Percentiles rank a stretch among this genome's conserved stretches.
phyloP scores from a whole-genome alignment of 2,113 vertebrate species.

The Cepphus grylle region DNA sequence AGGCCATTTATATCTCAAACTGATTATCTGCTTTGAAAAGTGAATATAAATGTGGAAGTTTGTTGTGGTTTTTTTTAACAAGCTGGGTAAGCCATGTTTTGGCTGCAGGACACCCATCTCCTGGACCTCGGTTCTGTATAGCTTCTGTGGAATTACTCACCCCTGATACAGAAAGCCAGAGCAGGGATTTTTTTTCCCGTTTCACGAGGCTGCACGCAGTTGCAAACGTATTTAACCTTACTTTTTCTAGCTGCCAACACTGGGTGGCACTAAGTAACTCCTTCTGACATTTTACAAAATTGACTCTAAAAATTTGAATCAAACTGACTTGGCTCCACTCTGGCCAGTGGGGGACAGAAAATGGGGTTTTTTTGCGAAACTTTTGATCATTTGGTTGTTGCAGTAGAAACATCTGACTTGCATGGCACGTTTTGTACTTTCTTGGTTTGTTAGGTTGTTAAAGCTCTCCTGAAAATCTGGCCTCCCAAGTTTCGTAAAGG shows the following conservation, averaged over 20 bases:
- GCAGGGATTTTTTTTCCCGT: not conserved
- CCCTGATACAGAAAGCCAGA: not conserved
- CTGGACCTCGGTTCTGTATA: not conserved
- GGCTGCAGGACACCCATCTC: not conserved
- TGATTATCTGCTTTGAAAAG: not conserved
- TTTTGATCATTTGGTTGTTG: not conserved
- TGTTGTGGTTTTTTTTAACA: not conserved
- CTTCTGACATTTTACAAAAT: conserved; percentile 22
- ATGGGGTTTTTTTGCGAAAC: conserved; percentile 21
- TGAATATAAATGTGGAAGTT: not conserved
- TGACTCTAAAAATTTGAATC: conserved; percentile 1
- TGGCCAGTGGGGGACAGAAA: conserved; percentile 4
- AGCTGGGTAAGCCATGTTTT: not conserved
- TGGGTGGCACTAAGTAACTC: conserved; percentile 68
- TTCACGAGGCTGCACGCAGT: not conserved
- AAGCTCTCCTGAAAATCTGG: not conserved
- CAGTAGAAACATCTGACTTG: conserved; percentile 28
- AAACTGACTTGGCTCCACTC: not conserved
- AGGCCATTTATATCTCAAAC: not conserved
- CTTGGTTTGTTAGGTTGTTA: not conserved
- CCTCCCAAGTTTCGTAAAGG: not conserved
- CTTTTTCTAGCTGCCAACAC: conserved; percentile 58
- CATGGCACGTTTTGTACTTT: not conserved
- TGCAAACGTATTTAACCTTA: conserved; percentile 41
- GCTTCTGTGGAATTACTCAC: not conserved